Evolutionary conservation across 1,140 invertebrate genomes (phyloP).

Genomic region (Zaprionus taronus): DNA sequence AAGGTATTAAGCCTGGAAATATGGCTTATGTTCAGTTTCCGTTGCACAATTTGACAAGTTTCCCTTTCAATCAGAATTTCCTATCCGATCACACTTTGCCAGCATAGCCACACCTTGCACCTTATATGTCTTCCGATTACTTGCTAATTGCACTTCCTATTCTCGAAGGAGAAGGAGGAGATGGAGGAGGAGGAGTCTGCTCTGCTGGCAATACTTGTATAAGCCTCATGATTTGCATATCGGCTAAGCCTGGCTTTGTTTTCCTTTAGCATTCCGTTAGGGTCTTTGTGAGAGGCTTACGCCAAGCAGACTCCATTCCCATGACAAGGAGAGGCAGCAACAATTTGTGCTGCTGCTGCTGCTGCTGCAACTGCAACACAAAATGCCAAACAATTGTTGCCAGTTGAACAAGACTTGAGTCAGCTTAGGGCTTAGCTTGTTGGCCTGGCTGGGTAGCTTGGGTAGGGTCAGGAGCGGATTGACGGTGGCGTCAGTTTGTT

Average conservation of each 20-base stretch:
- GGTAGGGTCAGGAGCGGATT: neutral
- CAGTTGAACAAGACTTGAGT: conserved; percentile 4
- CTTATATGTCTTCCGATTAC: neutral
- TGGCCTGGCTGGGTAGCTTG: neutral
- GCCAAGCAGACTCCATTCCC: neutral
- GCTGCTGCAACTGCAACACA: conserved; percentile 6
- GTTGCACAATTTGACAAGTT: neutral
- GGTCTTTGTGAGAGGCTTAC: neutral
- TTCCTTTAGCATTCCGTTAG: neutral
- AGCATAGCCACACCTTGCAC: neutral
- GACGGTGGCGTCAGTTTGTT: conserved; percentile 25
- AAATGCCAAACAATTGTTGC: conserved; percentile 9
- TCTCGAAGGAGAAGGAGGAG: neutral
- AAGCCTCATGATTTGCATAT: neutral
- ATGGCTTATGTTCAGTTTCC: neutral
- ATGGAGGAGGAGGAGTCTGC: no score
- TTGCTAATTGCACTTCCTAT: neutral
- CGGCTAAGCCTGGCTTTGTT: neutral
- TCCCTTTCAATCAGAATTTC: conserved; percentile 2
- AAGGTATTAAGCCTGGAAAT: neutral
- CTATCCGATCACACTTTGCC: neutral
- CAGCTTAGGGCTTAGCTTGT: conserved; percentile 10
- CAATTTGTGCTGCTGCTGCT: conserved; percentile 7
- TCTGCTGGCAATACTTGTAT: neutral
- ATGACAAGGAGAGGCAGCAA: neutral